Base-by-base conservation (phyloP, 2,797 vertebrate species). In the Diceros bicornis region DNA sequence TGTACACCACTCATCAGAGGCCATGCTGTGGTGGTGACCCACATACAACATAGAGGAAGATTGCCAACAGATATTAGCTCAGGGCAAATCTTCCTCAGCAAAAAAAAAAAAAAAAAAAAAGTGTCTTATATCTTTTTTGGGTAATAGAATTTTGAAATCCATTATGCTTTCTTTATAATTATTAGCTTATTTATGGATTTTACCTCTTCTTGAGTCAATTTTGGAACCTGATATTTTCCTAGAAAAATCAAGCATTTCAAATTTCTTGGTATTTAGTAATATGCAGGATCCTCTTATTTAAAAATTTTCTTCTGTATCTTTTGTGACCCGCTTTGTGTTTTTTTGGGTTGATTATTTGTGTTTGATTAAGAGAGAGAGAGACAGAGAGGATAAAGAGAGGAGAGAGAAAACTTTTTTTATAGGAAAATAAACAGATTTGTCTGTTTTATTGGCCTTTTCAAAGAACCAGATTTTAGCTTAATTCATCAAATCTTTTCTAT, bases 111-210 rank as follows among this genome's bases (percentile, higher is more conserved):
- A 41, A 41, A 41, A 41, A 41, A 41, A 41, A 41, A 41, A 41
- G n/a, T 79, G 23, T n/a, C 18, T 96, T 85, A 1, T 82, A 18
- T 93, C 68, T 62, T 87, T 72, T 69, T 32, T 3, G 13, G 29
- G 57, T 66, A 27, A 44, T 47, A 52, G 23, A 72, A 72, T 7
- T 95, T 74, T 87, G 50, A 37, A 34, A 50, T 55, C 2, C 37
- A 34, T 77, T 87, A n/a, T 96, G 6, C 78, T 91, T 91, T 12
- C 37, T 85, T 41, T 64, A 11, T 71, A 47, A 62, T 57, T 87
- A 71, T 34, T 93, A 18, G 29, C 78, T 91, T 82, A 47, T 79
- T 88, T 89, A 44, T 59, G 34, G 34, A 78, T 64, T 93, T 94
- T 77, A 64, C 34, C 47, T 69, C n/a, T 69, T 95, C 13, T 61